phyloP scores from a whole-genome alignment of 2,113 vertebrate genomes.

The Chitala chitala region DNA sequence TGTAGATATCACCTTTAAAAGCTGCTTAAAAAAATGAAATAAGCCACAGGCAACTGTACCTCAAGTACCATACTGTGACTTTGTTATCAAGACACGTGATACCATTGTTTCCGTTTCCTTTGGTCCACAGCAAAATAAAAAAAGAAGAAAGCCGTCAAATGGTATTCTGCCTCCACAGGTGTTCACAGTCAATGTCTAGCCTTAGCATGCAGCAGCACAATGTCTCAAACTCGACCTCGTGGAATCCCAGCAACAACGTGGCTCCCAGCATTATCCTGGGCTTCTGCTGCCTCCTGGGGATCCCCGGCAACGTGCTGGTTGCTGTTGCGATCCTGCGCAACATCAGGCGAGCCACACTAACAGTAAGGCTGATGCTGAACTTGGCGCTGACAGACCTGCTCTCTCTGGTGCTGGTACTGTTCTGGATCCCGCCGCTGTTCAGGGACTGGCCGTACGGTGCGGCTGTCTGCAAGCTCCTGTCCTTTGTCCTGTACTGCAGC shows the following conservation, averaged over 20 bases:
- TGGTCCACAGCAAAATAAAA: not conserved
- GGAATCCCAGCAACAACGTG: not conserved
- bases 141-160: not conserved
- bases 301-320: slow-evolving; percentile 58
- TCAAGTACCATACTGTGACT: too few relatives aligned
- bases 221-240: not conserved
- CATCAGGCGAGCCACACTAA: slow-evolving; percentile 47
- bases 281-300: slow-evolving; percentile 51
- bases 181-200: not conserved
- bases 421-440: slow-evolving; percentile 56
- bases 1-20: not conserved
- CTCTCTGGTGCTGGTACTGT: slow-evolving; percentile 49
- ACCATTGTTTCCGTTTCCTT: not conserved
- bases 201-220: slow-evolving; percentile 7
- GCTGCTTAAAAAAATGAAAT: not conserved
- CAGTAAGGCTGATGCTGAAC: slow-evolving; percentile 56
- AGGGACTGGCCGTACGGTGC: slow-evolving; percentile 49
- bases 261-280: slow-evolving; percentile 27
- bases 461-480: slow-evolving; percentile 47
- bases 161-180: not conserved
- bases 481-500: slow-evolving; percentile 52
- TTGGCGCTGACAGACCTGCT: slow-evolving; percentile 58
- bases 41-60: too few relatives aligned
- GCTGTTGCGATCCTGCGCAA: slow-evolving; percentile 50
- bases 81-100: too few relatives aligned